Base-by-base conservation (phyloP, 2,888 invertebrate genomes). In the Desoria tigrina region DNA sequence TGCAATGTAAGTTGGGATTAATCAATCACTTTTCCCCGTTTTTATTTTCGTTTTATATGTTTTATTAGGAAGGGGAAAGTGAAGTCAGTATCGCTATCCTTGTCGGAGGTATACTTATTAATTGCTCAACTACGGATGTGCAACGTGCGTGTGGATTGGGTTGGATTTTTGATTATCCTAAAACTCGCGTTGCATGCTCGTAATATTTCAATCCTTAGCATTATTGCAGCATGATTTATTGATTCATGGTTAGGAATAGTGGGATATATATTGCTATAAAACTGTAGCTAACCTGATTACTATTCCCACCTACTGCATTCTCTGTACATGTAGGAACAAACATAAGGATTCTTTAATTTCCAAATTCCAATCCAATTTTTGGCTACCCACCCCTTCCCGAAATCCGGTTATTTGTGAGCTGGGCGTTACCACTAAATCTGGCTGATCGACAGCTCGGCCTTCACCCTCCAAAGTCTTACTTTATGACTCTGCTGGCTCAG, bases 1-100 rank as follows among this genome's bases (percentile, higher is more conserved):
- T 94, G 78, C 91, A 93, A 87, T 94, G 94, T 94, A 84, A 91
- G 93, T 90, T 2, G 21, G 28, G n/a, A n/a, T n/a, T n/a, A n/a
- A n/a, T n/a, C n/a, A 26, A 23, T 9, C 21, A 49, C 18, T 14
- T 49, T 49, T 11, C 39, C 16, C 9, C 16, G 14, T 45, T 45
- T 45, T 21, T 45, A 16, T n/a, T n/a, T n/a, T n/a, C n/a, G n/a
- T 39, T 39, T 39, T 39, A 39, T 39, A 39, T 16, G 9, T n/a
- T n/a, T n/a, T n/a, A n/a, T n/a, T n/a, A n/a, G n/a, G n/a, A n/a
- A n/a, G n/a, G n/a, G n/a, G n/a, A n/a, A n/a, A n/a, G n/a, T n/a
- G n/a, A n/a, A n/a, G 32, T 32, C 6, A 32, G 32, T 32, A 11
- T 32, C 11, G 32, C 6, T 32, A 11, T 32, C 32, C 6, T 32